phyloP scores from a whole-genome alignment of 35 echinoderm and acorn worm genomes.

The Anneissia japonica region DNA sequence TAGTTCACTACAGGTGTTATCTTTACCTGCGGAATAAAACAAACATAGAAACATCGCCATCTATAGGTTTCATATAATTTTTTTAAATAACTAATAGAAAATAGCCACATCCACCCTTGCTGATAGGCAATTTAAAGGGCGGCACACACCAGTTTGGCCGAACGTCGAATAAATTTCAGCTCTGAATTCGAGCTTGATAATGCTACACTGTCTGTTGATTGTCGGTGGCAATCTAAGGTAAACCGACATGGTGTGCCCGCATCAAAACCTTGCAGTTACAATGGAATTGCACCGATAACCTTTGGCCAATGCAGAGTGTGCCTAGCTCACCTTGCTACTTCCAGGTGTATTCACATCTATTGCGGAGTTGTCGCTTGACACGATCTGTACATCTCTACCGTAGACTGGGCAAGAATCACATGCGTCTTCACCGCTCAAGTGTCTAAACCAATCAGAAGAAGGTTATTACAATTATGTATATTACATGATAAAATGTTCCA shows the following conservation, averaged over 20 bases:
- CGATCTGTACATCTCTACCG: conserved; percentile 71
- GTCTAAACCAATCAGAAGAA: conserved; percentile 17
- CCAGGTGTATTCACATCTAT: conserved; percentile 55
- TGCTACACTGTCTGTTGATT: background rate
- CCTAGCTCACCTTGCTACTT: conserved; percentile 85
- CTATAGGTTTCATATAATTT: background rate
- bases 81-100: background rate
- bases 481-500: too few species aligned
- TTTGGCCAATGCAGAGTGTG: too few species aligned
- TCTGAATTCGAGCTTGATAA: background rate
- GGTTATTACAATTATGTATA: too few species aligned
- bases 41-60: background rate
- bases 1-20: conserved; percentile 93
- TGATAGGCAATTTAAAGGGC: background rate
- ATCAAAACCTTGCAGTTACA: too few species aligned
- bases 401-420: conserved; percentile 64
- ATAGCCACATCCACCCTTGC: background rate
- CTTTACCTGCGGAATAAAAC: conserved; percentile 49
- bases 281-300: too few species aligned
- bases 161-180: background rate
- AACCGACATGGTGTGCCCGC: too few species aligned
- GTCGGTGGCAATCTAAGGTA: too few species aligned
- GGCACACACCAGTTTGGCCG: background rate
- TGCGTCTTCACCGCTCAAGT: conserved; percentile 65
- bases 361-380: conserved; percentile 53